Conservation (phyloP, 1,140 invertebrate species). For the Apocrypta bakeri region DNA sequence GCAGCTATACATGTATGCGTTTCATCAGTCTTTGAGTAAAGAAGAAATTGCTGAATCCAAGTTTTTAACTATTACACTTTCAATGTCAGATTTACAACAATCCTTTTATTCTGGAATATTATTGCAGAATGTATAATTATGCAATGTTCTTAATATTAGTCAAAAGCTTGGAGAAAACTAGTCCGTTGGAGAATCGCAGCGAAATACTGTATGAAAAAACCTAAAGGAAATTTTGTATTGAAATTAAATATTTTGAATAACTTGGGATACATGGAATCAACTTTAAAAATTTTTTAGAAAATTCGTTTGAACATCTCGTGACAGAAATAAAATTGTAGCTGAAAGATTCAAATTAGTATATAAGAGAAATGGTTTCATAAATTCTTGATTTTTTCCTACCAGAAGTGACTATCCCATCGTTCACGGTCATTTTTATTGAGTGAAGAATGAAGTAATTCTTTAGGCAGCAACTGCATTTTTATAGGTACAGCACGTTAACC, state of each 20-base stretch:
- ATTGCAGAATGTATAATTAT: no score
- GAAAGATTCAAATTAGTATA: constrained; percentile 9
- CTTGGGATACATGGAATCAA: constrained; percentile 10
- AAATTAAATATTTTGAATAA: constrained; percentile 14
- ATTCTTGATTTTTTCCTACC: constrained; percentile 56
- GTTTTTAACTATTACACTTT: constrained; percentile 33
- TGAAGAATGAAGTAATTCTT: not conserved
- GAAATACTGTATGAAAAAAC: not conserved
- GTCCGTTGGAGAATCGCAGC: not conserved
- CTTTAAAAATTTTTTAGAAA: constrained; percentile 47
- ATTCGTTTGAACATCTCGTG: constrained; percentile 42
- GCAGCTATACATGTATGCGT: constrained; percentile 92
- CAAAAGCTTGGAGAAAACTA: constrained; percentile 40
- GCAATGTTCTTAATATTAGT: constrained; percentile 19
- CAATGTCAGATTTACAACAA: not conserved
- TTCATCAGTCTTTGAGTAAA: constrained; percentile 66
- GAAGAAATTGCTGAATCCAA: constrained; percentile 27
- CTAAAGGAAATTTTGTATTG: constrained; percentile 2
- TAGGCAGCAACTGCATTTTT: not conserved
- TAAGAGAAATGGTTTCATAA: constrained; percentile 55
- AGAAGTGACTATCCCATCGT: constrained; percentile 39
- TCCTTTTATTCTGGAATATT: no score
- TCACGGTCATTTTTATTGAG: constrained; percentile 17
- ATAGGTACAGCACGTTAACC: constrained; percentile 14
- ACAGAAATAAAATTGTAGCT: not conserved